Conservation (phyloP, 2,113 vertebrate species). For the Pelecanoides urinatrix region DNA sequence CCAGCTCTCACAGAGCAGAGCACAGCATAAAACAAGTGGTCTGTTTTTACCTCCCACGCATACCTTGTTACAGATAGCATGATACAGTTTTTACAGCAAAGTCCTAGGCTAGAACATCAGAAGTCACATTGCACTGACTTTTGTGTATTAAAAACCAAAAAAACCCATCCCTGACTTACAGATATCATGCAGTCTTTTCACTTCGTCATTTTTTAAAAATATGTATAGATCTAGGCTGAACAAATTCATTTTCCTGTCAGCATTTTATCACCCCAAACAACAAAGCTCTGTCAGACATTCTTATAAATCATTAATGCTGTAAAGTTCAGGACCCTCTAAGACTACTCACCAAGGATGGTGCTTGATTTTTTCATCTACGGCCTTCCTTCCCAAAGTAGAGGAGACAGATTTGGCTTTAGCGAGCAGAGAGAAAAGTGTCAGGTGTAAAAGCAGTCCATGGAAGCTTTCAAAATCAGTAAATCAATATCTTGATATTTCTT, state of each 20-base stretch:
- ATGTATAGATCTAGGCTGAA: background rate
- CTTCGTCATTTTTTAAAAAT: background rate
- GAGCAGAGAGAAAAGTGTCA: background rate
- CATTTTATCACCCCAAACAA: background rate
- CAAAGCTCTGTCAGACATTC: background rate
- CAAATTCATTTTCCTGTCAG: background rate
- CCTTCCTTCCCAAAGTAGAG: background rate
- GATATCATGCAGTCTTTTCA: background rate
- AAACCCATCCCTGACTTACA: accelerated
- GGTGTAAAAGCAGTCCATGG: background rate
- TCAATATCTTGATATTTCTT: background rate
- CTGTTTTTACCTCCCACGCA: accelerated
- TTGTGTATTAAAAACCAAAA: background rate
- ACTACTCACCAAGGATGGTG: background rate
- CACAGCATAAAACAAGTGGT: background rate
- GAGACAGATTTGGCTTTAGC: background rate
- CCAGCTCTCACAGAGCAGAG: background rate
- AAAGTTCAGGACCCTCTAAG: background rate
- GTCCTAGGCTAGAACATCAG: background rate
- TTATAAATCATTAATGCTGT: background rate
- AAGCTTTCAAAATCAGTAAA: background rate
- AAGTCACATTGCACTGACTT: background rate
- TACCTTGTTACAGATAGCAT: background rate
- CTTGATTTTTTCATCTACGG: background rate
- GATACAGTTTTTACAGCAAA: background rate